phyloP scores from a whole-genome alignment of 1,140 invertebrate genomes.

The Rhagoletis pomonella region DNA sequence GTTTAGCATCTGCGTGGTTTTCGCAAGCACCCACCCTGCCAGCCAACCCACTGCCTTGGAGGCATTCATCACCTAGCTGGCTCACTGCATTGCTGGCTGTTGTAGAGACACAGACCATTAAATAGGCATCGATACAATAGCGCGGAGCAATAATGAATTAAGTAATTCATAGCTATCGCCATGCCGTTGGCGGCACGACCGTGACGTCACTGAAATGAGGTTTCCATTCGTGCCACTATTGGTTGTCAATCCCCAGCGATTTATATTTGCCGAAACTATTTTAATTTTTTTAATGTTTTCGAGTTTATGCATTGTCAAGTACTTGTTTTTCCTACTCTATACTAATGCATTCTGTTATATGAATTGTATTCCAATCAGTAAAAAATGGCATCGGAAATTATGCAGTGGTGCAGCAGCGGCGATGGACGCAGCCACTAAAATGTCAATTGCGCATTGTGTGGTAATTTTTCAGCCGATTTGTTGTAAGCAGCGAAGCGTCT shows the following conservation, averaged over 20 bases:
- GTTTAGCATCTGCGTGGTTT: background rate
- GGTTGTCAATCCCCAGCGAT: constrained; percentile 19
- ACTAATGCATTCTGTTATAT: background rate
- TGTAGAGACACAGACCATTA: background rate
- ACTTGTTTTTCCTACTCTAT: background rate
- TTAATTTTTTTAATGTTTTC: background rate
- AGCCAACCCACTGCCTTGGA: background rate
- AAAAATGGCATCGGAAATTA: constrained; percentile 19
- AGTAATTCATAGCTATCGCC: constrained; percentile 14
- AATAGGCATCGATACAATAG: background rate
- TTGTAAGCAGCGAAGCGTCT: background rate
- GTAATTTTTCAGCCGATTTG: constrained; percentile 40
- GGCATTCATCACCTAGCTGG: background rate
- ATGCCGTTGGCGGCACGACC: background rate
- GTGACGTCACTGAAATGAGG: background rate
- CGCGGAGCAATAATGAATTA: background rate
- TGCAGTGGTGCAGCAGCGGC: background rate
- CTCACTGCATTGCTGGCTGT: no score
- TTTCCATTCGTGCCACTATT: background rate
- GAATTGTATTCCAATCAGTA: background rate
- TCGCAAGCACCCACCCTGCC: background rate
- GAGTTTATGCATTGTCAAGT: background rate
- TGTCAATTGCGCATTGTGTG: constrained; percentile 43
- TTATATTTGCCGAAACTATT: background rate
- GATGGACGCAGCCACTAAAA: constrained; percentile 6